These are phyloP conservation scores for Diceros bicornis DNA, from an alignment of 2,797 vertebrate species.

Conservation along the genomic window DNA sequence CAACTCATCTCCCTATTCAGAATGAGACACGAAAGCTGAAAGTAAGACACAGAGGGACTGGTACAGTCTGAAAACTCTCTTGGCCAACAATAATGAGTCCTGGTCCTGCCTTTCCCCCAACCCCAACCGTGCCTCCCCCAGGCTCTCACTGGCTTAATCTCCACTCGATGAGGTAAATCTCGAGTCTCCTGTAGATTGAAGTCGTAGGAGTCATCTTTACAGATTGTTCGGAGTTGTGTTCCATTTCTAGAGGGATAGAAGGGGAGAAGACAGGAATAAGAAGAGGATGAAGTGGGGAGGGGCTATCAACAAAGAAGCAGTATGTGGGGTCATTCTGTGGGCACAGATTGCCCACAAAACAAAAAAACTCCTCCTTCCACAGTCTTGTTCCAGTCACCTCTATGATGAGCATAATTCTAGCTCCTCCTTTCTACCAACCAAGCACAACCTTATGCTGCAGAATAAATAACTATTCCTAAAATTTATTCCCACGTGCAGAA, in stretches of 20 bases:
- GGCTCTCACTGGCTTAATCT: constrained; percentile 76
- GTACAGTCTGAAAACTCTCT: background rate
- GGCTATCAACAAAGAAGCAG: background rate
- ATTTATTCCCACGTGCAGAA: background rate
- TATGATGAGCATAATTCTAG: background rate
- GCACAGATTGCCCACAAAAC: background rate
- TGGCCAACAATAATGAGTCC: background rate
- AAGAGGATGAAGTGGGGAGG: background rate
- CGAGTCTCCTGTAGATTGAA: constrained; percentile 87
- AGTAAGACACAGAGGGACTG: background rate
- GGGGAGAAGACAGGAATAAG: background rate
- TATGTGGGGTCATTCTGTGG: background rate
- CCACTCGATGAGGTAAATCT: constrained; percentile 71
- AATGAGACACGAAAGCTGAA: constrained; percentile 24
- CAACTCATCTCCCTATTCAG: constrained; percentile 86
- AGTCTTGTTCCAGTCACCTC: background rate
- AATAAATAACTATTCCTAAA: background rate
- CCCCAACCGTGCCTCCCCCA: background rate
- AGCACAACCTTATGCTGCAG: background rate
- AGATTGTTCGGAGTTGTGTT: constrained; percentile 82
- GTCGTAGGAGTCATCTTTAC: constrained; percentile 87
- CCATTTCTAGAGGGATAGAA: constrained; percentile 81
- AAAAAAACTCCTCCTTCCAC: background rate
- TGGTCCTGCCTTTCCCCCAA: fast-evolving
- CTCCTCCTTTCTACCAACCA: background rate